Percentiles rank a stretch among this genome's conserved stretches.
Evolutionary conservation across 1,140 invertebrate genomes (phyloP).

Genomic region (Atta texana): DNA sequence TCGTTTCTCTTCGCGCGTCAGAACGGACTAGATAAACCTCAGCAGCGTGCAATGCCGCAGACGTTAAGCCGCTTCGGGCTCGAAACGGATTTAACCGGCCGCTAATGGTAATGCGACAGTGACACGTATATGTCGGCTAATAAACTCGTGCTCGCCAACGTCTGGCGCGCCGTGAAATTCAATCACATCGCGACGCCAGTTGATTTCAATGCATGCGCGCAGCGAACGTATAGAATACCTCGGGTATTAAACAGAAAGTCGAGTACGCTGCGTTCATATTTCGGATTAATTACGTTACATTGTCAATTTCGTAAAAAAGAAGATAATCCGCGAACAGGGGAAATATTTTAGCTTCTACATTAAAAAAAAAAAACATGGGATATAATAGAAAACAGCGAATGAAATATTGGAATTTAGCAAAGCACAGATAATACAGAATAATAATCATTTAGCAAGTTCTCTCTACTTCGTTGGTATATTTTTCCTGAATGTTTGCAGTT

Average conservation of each 20-base stretch:
- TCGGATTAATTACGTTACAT: constrained; percentile 41
- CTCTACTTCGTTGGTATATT: not conserved
- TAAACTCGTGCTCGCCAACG: constrained; percentile 57
- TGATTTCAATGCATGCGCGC: constrained; percentile 64
- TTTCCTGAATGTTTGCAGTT: not conserved
- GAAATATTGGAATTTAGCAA: constrained; percentile 9
- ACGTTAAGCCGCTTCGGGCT: constrained; percentile 65
- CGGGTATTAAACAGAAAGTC: constrained; percentile 56
- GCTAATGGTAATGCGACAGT: constrained; percentile 70
- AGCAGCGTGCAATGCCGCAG: not conserved
- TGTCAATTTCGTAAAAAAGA: constrained; percentile 25
- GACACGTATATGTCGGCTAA: constrained; percentile 59
- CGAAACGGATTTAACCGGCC: constrained; percentile 63
- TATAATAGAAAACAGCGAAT: not conserved
- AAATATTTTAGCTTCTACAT: not conserved
- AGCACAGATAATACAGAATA: not conserved
- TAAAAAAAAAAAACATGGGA: not conserved
- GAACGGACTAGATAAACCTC: constrained; percentile 47
- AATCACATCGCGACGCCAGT: constrained; percentile 59
- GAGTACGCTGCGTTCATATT: not conserved
- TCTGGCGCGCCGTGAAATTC: constrained; percentile 64
- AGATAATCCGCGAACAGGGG: constrained; percentile 10
- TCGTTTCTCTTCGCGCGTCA: constrained; percentile 12
- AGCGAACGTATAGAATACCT: constrained; percentile 22
- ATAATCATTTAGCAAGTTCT: constrained; percentile 2